A percentile compares a stretch with the other conserved stretches of the same genome.
Conservation (phyloP, 2,888 invertebrate species). For the Orthosia incerta region DNA sequence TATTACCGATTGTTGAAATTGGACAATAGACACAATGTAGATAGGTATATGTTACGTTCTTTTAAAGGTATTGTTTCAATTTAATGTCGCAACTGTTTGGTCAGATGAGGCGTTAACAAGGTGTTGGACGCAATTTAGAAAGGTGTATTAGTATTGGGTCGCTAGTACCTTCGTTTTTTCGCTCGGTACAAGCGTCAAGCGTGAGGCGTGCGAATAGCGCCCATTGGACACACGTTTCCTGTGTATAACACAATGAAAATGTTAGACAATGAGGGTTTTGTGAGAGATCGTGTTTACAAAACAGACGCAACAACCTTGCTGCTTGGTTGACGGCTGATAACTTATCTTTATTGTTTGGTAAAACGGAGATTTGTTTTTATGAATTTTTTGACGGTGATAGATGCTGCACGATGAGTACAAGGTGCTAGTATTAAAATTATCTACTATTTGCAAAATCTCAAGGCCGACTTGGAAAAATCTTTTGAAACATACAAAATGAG, state of each 20-base stretch:
- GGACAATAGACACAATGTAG: conserved; percentile 25
- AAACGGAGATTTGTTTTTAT: conserved; percentile 54
- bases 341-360: conserved; percentile 65
- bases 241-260: conserved; percentile 75
- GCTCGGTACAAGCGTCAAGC: conserved; percentile 24
- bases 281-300: conserved; percentile 78
- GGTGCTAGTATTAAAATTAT: neutral
- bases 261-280: conserved; percentile 75
- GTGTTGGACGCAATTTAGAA: conserved; percentile 68
- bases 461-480: neutral
- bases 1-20: conserved; percentile 29
- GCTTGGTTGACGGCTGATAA: conserved; percentile 66
- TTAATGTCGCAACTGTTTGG: conserved; percentile 64
- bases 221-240: conserved; percentile 74
- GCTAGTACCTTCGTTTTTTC: conserved; percentile 37
- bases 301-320: conserved; percentile 77
- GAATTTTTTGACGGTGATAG: conserved; percentile 35
- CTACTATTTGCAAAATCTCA: conserved; percentile 9
- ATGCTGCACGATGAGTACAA: neutral
- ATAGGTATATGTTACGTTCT: neutral
- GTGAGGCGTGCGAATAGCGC: conserved; percentile 58
- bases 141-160: conserved; percentile 65
- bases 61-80: conserved; percentile 64
- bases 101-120: conserved; percentile 71
- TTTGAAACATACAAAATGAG: neutral